Conservation (phyloP, 2,888 invertebrate genomes). For the Periphyllus acericola region DNA sequence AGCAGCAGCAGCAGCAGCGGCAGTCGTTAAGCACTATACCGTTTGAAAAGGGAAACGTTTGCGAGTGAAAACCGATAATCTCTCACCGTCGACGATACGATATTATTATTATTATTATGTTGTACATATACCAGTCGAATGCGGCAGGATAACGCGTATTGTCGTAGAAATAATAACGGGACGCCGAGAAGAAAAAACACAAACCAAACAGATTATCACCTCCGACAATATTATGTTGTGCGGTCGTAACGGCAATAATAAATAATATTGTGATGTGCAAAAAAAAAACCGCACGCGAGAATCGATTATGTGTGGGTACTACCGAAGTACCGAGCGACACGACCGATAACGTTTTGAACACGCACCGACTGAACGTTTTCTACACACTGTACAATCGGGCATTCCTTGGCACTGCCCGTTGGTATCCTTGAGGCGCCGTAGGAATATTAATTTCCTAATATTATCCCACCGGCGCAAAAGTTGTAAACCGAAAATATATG, state of each 20-base stretch:
- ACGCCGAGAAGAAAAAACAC: neutral
- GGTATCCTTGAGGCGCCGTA: constrained; percentile 27
- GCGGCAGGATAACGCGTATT: neutral
- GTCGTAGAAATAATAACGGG: neutral
- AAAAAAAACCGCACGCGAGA: neutral
- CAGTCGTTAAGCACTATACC: neutral
- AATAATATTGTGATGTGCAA: neutral
- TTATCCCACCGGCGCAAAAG: constrained; percentile 7
- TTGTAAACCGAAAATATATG: neutral
- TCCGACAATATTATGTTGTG: neutral
- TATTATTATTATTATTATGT: too few species aligned
- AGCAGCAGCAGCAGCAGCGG: too few species aligned
- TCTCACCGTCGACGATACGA: too few species aligned
- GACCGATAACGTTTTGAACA: constrained; percentile 22
- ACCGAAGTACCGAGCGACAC: constrained; percentile 31
- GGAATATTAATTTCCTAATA: constrained; percentile 44
- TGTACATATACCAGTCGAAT: too few species aligned
- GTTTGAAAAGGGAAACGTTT: neutral
- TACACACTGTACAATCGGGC: neutral
- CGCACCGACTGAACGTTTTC: constrained; percentile 29
- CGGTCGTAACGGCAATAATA: too few species aligned
- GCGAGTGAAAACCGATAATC: neutral
- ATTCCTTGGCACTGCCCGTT: constrained; percentile 37
- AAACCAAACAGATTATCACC: neutral
- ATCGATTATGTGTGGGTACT: neutral